These are phyloP conservation scores for Nannoperca obscura DNA, from an alignment of 2,797 vertebrate species.

Conservation along the genomic window DNA sequence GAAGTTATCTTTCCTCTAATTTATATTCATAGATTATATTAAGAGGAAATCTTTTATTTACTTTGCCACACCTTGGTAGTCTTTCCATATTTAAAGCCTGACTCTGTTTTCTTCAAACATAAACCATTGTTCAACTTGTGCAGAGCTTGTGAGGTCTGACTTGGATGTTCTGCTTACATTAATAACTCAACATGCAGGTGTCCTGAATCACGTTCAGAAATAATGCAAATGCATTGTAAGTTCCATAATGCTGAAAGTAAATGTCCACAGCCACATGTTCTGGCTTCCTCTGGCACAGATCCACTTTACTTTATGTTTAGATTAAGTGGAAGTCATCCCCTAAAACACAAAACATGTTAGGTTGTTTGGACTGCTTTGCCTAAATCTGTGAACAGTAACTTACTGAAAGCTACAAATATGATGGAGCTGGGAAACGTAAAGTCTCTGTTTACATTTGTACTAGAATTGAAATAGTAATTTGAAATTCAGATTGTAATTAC, in stretches of 20 bases:
- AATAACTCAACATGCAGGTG: neutral
- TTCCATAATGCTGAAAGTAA: neutral
- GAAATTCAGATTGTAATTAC: neutral
- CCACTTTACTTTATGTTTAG: neutral
- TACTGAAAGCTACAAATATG: slow-evolving; percentile 10
- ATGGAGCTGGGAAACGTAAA: neutral
- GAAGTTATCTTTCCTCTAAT: too few species aligned
- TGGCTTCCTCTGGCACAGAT: neutral
- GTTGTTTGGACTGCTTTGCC: neutral
- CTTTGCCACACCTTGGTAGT: neutral
- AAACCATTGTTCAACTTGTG: neutral
- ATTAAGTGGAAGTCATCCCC: neutral
- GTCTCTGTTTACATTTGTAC: neutral
- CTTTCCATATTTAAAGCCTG: neutral
- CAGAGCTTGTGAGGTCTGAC: neutral
- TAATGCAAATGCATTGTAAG: neutral
- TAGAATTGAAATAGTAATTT: slow-evolving; percentile 1
- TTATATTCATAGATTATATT: too few species aligned
- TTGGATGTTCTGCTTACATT: neutral
- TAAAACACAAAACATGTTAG: neutral
- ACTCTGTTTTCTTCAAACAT: slow-evolving; percentile 2
- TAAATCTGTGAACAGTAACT: neutral
- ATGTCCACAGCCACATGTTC: slow-evolving; percentile 8
- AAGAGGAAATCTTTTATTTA: neutral
- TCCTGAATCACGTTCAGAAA: neutral